Base-by-base conservation (phyloP, 2,797 vertebrate species). In the Gobionotothen gibberifrons region DNA sequence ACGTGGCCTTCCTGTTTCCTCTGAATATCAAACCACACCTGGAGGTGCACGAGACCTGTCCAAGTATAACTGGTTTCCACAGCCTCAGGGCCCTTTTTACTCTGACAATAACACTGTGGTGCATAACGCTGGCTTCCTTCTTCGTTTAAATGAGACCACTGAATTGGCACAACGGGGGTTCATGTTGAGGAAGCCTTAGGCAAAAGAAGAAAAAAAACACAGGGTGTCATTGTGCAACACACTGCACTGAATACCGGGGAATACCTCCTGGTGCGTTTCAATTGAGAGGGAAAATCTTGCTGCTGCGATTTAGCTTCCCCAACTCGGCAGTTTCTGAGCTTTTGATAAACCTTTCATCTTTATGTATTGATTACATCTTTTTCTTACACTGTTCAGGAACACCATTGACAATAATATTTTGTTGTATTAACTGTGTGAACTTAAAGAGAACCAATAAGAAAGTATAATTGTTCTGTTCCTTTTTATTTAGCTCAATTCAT, bases 21-120 rank as follows among this genome's bases (percentile, higher is more conserved):
- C 68, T 65, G 53, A 55, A 78, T 75, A 81, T 82, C 58, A 85
- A 74, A 84, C 39, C 63, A 63, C 81, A 89, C 84, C 76, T 83
- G 78, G 69, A 70, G 64, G 54, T 72, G 56, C 65, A 64, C 44
- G 69, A 72, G 64, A 10, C 55, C 46, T 9, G 59, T 66, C 72
- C 74, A 73, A 62, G 69, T 65, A 65, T 56, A 75, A 82, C 71
- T 79, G 61, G 74, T 65, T 82, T 86, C 74, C 61, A 61, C 67
- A 57, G 70, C 81, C 72, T 61, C 14, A 0, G 67, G 79, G 75
- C 36, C 17, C 53, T 47, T 69, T 82, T 76, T 29, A 29, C 49
- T 72, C 47, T 40, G 74, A 81, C 71, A 72, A 44, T 57, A 65
- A 69, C 26, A 46, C 48, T 48, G 70, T 2, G 2, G 56, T 14